These are phyloP conservation scores for Hiodon tergisus DNA, from an alignment of 2,113 vertebrate genomes.

Conservation along the genomic window DNA sequence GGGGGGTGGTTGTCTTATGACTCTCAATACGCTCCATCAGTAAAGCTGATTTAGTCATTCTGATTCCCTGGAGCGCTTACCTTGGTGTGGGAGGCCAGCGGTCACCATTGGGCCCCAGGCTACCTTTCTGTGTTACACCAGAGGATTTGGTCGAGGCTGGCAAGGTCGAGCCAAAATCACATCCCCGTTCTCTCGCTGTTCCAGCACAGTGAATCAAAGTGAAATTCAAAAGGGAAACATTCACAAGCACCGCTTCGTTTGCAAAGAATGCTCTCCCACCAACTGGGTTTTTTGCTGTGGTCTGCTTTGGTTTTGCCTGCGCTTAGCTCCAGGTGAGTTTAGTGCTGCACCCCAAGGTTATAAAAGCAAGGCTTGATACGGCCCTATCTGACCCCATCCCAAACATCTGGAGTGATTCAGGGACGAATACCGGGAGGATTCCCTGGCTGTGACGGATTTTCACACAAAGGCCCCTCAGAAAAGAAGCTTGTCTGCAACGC, in stretches of 20 bases:
- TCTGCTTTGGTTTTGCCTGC: slow-evolving; percentile 17
- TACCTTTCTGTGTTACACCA: slow-evolving; percentile 9
- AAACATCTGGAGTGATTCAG: slow-evolving; percentile 60
- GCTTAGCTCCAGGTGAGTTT: slow-evolving; percentile 23
- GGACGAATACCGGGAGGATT: slow-evolving; percentile 54
- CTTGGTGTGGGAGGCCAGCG: slow-evolving; percentile 12
- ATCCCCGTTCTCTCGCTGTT: slow-evolving; percentile 1
- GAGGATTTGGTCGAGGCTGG: slow-evolving; percentile 4
- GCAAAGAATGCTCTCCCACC: background rate
- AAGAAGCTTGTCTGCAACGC: slow-evolving; percentile 50
- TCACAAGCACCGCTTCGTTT: background rate
- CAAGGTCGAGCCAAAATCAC: background rate
- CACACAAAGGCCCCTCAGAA: slow-evolving; percentile 60
- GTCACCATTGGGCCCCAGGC: background rate
- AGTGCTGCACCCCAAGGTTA: slow-evolving; percentile 35
- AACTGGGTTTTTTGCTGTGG: background rate
- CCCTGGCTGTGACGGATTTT: slow-evolving; percentile 51
- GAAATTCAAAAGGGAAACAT: background rate
- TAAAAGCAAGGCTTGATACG: slow-evolving; percentile 45
- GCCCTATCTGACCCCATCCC: slow-evolving; percentile 54
- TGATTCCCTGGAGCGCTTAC: slow-evolving; percentile 9
- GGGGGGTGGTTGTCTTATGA: slow-evolving; percentile 43
- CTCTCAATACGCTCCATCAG: slow-evolving; percentile 24
- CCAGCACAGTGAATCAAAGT: slow-evolving; percentile 2
- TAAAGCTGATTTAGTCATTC: slow-evolving; percentile 13